Evolutionary conservation across 2,797 vertebrate species (phyloP), one percentile per base, ranked within the genome.

Genomic region (Gadopsis bispinosus): DNA sequence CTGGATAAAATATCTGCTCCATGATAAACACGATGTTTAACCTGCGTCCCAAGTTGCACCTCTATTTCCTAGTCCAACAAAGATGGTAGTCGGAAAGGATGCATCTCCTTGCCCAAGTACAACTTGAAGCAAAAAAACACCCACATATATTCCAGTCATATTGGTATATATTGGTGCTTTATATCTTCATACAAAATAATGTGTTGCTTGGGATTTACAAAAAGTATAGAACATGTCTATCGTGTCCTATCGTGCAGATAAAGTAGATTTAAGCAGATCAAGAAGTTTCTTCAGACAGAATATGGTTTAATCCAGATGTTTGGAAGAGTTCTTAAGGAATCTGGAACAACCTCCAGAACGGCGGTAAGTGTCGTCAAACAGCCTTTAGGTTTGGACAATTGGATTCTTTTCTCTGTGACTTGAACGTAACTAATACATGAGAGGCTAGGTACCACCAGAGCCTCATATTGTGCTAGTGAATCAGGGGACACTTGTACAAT

Each of bases 1-100:
- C 50, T 68, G 63, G 56, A 50, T 66, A 39, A 55, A 69, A 53
- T 39, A 37, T 59, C 37, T 48, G 8, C 35, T 48, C 3, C 14
- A 31, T 1, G 1, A 39, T 58, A 43, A 60, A 50, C 48, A 31
- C 1, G 13, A 48, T 26, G 33, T 60, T 43, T 35, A 14, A 33
- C 19, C 64, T 4, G 5, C 56, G 63, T 62, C 7, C 33, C 16
- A 51, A 35, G 22, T 31, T 61, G 55, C 33, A n/a, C n/a, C 13
- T 22, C 9, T 17, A 37, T 69, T 48, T 56, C 64, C n/a, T 43
- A 19, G 64, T 58, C 12, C 19, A 77, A 35, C 14, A 22, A 56
- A 62, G 12, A 55, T 26, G 1, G 12, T 4, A 19, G 4, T 19
- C 3, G 7, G 41, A 33, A 31, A 48, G 11, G 22, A 48, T 0